phyloP scores from a whole-genome alignment of 1,140 invertebrate genomes.

The Stegodyphus dumicola region DNA sequence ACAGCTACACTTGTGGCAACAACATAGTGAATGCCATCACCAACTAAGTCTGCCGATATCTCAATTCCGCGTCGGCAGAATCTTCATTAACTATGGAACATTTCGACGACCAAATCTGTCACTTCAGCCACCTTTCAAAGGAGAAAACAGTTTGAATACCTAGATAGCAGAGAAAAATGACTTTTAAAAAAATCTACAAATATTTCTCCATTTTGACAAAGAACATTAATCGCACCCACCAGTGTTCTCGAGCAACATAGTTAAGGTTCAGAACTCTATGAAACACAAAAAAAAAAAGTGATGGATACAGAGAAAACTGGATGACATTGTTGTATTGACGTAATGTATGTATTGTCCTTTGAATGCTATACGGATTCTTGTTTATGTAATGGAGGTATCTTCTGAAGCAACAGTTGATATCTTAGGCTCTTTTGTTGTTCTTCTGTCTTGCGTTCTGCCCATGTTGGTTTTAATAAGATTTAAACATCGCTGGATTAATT shows the following conservation, averaged over 20 bases:
- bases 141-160: no score
- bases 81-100: background rate
- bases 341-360: slow-evolving; percentile 49
- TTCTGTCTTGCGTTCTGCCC: slow-evolving; percentile 17
- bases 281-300: slow-evolving; percentile 1
- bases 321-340: slow-evolving; percentile 48
- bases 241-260: slow-evolving; percentile 3
- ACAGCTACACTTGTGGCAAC: background rate
- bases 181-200: background rate
- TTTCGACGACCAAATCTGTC: background rate
- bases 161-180: no score
- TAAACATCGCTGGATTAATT: slow-evolving; percentile 44
- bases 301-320: slow-evolving; percentile 4
- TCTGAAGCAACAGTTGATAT: slow-evolving; percentile 8
- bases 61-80: background rate
- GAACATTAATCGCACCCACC: slow-evolving; percentile 25
- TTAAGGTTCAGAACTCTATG: slow-evolving; percentile 24
- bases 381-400: slow-evolving; percentile 15
- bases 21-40: background rate
- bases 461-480: slow-evolving; percentile 35
- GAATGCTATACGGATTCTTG: slow-evolving; percentile 41
- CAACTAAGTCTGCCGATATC: background rate
- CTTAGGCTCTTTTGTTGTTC: slow-evolving; percentile 30
- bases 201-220: slow-evolving; percentile 20
- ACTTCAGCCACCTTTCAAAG: slow-evolving; percentile 4